Evolutionary conservation across 2,797 vertebrate species (phyloP).

Genomic region (Valencia hispanica): DNA sequence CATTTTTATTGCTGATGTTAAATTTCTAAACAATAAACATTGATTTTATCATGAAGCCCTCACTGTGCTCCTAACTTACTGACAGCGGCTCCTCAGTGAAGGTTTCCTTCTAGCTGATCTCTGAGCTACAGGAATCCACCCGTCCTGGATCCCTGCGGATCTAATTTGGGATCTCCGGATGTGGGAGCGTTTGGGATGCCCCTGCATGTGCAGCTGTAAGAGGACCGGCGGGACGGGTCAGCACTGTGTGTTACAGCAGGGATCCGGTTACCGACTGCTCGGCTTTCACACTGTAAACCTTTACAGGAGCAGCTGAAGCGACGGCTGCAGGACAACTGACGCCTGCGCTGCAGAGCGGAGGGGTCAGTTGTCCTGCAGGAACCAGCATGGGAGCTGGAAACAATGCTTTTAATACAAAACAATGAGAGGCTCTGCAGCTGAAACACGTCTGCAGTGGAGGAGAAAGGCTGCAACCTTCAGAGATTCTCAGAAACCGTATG

Average conservation of each 20-base stretch:
- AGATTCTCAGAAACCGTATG: neutral
- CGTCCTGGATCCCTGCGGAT: neutral
- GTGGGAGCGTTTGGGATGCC: slow-evolving; percentile 18
- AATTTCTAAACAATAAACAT: too few species aligned
- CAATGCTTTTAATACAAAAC: too few species aligned
- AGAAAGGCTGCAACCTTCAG: neutral
- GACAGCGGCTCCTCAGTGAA: too few species aligned
- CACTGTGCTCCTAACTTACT: too few species aligned
- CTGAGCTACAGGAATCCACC: neutral
- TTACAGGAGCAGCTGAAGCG: slow-evolving; percentile 17
- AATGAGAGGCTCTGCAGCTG: neutral
- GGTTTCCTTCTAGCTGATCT: too few species aligned
- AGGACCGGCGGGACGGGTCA: slow-evolving; percentile 37
- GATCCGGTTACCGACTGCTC: slow-evolving; percentile 27
- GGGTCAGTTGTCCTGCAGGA: neutral
- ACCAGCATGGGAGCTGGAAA: neutral
- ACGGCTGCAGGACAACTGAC: neutral
- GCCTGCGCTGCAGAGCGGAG: neutral
- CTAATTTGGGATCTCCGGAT: slow-evolving; percentile 14
- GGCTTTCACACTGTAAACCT: slow-evolving; percentile 53
- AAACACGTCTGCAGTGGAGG: too few species aligned
- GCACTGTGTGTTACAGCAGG: slow-evolving; percentile 32
- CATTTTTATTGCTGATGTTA: too few species aligned
- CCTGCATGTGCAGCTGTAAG: slow-evolving; percentile 4
- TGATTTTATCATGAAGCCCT: too few species aligned